Conservation (phyloP, 2,113 vertebrate species). For the Nasalis larvatus region DNA sequence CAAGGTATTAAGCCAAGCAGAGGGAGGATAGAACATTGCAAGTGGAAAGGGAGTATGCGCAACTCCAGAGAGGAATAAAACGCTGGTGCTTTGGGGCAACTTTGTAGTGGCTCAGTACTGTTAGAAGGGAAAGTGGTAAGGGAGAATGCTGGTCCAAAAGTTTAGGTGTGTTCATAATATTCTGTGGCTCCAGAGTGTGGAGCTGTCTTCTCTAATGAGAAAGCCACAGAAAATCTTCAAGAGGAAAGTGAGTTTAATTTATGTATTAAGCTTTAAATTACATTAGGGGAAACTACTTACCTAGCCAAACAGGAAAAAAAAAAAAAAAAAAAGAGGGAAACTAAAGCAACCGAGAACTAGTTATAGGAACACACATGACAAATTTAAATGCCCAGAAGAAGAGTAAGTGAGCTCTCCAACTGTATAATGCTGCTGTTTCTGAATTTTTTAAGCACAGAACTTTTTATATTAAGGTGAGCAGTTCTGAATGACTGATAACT, state of each 20-base stretch:
- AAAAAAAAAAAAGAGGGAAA: background rate
- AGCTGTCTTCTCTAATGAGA: background rate
- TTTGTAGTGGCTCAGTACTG: background rate
- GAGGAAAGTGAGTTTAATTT: background rate
- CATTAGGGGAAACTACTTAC: background rate
- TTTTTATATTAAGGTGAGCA: background rate
- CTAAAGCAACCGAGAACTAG: background rate
- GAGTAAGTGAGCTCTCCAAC: background rate
- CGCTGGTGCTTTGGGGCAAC: background rate
- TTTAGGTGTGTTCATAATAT: background rate
- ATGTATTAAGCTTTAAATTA: background rate
- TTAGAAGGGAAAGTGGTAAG: background rate
- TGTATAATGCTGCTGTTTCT: background rate
- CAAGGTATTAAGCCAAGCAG: background rate
- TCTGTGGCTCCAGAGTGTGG: background rate
- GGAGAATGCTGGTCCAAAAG: background rate
- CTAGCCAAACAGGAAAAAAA: background rate
- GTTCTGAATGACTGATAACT: background rate
- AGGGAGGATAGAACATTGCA: background rate
- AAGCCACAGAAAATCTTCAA: background rate
- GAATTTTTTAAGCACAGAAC: background rate
- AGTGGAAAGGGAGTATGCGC: background rate
- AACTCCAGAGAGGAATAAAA: background rate
- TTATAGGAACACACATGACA: no score
- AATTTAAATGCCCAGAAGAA: background rate